phyloP scores from a whole-genome alignment of 2,888 invertebrate genomes.

The Rhimphoctona megacephalus region DNA sequence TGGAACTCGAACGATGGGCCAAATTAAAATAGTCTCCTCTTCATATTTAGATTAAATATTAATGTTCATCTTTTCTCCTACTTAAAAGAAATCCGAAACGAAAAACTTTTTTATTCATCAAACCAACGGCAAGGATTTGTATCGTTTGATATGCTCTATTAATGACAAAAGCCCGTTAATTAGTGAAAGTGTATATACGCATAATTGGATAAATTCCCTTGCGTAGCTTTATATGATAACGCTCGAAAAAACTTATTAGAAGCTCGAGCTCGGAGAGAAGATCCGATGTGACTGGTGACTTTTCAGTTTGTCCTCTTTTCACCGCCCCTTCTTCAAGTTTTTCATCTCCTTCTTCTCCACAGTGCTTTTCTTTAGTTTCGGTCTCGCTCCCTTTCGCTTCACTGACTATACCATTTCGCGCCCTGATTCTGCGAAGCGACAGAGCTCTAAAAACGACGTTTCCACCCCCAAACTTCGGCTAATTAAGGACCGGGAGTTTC shows the following conservation, averaged over 20 bases:
- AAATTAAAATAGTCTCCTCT: not conserved
- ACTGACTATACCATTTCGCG: constrained; percentile 61
- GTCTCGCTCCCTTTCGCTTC: constrained; percentile 47
- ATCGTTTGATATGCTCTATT: constrained; percentile 21
- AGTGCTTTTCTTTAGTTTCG: not conserved
- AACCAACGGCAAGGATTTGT: constrained; percentile 31
- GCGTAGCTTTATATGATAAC: constrained; percentile 56
- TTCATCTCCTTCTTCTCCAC: constrained; percentile 20
- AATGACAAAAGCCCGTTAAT: constrained; percentile 61
- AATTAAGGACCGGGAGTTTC: constrained; percentile 77
- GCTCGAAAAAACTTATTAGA: constrained; percentile 62
- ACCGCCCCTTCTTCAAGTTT: constrained; percentile 20
- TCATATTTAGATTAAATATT: not conserved
- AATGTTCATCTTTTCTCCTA: constrained; percentile 2
- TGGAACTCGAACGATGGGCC: not conserved
- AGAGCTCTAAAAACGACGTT: constrained; percentile 55
- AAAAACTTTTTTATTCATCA: constrained; percentile 36
- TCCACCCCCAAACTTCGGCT: constrained; percentile 62
- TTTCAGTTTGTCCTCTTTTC: constrained; percentile 29
- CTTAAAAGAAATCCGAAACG: not conserved
- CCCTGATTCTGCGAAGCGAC: constrained; percentile 58
- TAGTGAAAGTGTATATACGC: constrained; percentile 57
- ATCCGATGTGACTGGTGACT: constrained; percentile 62
- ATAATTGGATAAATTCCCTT: constrained; percentile 59
- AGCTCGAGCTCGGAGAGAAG: constrained; percentile 42